phyloP scores from a whole-genome alignment of 2,888 invertebrate genomes.

The Drosophila mimetica region DNA sequence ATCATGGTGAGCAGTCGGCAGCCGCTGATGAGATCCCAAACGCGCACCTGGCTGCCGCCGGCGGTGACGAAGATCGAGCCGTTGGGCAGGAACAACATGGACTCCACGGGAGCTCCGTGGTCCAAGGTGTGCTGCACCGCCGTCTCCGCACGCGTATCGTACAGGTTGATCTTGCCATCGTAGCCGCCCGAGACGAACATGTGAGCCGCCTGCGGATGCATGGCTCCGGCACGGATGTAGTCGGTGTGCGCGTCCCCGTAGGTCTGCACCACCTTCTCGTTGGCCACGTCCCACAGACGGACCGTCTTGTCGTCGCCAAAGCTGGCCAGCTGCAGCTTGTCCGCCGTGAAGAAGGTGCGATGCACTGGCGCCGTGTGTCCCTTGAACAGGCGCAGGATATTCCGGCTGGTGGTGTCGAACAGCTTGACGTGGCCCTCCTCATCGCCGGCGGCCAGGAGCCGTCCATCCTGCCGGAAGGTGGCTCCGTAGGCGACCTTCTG shows the following conservation, averaged over 20 bases:
- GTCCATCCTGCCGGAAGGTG: slow-evolving; percentile 92
- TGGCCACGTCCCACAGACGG: slow-evolving; percentile 95
- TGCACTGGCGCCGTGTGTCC: slow-evolving; percentile 93
- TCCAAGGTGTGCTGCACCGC: slow-evolving; percentile 88
- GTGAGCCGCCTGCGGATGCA: slow-evolving; percentile 90
- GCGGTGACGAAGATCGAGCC: slow-evolving; percentile 96
- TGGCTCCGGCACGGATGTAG: slow-evolving; percentile 93
- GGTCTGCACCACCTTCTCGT: slow-evolving; percentile 89
- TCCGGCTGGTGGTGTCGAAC: slow-evolving; percentile 94
- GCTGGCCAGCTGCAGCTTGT: slow-evolving; percentile 91
- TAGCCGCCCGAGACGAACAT: slow-evolving; percentile 94
- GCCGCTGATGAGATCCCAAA: slow-evolving; percentile 96
- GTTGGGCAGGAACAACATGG: slow-evolving; percentile 93
- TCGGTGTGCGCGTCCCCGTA: slow-evolving; percentile 89
- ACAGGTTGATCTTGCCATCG: slow-evolving; percentile 94
- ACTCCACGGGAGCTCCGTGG: slow-evolving; percentile 96
- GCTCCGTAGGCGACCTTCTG: slow-evolving; percentile 94
- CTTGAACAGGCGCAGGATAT: slow-evolving; percentile 92
- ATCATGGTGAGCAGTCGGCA: slow-evolving; percentile 91
- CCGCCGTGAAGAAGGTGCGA: slow-evolving; percentile 91
- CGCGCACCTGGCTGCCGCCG: slow-evolving; percentile 94
- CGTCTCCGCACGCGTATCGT: slow-evolving; percentile 91
- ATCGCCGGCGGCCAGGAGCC: slow-evolving; percentile 94
- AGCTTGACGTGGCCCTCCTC: slow-evolving; percentile 94
- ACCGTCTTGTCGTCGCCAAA: slow-evolving; percentile 96